phyloP scores from a whole-genome alignment of 2,888 invertebrate genomes.

The Tenthredo scrophulariae region DNA sequence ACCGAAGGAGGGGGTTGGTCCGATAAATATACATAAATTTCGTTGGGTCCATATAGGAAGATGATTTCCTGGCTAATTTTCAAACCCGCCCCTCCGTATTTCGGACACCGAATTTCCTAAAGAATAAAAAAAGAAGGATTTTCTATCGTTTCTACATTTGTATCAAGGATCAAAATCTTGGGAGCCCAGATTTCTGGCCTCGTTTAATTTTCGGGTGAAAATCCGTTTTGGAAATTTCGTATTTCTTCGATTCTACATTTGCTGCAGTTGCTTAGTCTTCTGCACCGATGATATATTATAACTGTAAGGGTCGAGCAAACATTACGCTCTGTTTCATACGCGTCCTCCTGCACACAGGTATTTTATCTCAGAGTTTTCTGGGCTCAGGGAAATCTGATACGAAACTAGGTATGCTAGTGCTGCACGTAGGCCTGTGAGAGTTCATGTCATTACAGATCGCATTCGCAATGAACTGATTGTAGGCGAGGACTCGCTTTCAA shows the following conservation, averaged over 20 bases:
- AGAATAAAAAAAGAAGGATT: background rate
- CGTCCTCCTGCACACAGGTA: constrained; percentile 19
- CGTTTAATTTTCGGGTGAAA: background rate
- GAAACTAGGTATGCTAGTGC: constrained; percentile 25
- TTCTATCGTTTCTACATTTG: background rate
- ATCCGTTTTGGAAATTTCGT: background rate
- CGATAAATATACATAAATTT: background rate
- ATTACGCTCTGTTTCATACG: constrained; percentile 45
- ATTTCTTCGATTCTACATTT: background rate
- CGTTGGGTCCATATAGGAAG: background rate
- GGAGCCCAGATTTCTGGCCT: background rate
- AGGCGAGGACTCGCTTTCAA: constrained; percentile 20
- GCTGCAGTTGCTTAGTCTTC: background rate
- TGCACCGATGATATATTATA: too few relatives aligned
- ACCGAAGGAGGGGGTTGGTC: constrained; percentile 8
- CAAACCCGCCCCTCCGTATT: too few relatives aligned
- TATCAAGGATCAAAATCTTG: background rate
- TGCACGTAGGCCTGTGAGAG: constrained; percentile 4
- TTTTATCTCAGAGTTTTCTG: background rate
- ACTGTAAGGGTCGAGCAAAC: constrained; percentile 37
- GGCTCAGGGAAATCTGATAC: constrained; percentile 42
- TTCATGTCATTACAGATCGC: background rate
- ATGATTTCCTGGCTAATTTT: background rate
- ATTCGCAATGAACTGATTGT: background rate
- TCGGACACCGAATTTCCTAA: too few relatives aligned